Conservation (phyloP, 2,113 vertebrate species). For the Chaetodon trifascialis region DNA sequence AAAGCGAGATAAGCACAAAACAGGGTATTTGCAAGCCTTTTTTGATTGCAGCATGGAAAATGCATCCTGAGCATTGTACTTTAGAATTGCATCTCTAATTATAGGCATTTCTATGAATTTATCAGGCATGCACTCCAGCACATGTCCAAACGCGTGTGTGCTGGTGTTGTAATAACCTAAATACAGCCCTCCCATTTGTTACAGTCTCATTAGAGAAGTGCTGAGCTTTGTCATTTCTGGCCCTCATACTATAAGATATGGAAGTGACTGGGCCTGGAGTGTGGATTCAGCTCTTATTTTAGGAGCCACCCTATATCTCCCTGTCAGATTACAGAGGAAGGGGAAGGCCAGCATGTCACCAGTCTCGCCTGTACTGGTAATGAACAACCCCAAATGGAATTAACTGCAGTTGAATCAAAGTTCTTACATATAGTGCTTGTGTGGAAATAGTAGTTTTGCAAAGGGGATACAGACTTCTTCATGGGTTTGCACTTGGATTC, state of each 20-base stretch:
- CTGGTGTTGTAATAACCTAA: constrained; percentile 59
- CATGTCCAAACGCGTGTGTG: constrained; percentile 42
- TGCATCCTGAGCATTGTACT: not conserved
- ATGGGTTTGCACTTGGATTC: constrained; percentile 23
- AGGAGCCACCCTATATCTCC: constrained; percentile 69
- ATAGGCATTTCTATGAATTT: constrained; percentile 37
- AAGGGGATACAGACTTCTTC: constrained; percentile 25
- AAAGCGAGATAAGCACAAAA: constrained; percentile 2
- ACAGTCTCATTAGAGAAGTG: constrained; percentile 74
- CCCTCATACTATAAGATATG: constrained; percentile 72
- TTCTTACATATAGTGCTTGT: constrained; percentile 6
- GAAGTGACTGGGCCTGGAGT: constrained; percentile 68
- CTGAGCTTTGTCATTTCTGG: constrained; percentile 75
- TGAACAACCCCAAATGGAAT: constrained; percentile 41
- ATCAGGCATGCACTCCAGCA: constrained; percentile 42
- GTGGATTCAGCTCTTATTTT: constrained; percentile 81
- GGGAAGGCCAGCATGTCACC: constrained; percentile 44
- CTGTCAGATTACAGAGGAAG: constrained; percentile 66
- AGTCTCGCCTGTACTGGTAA: constrained; percentile 42
- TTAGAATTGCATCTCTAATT: constrained; percentile 27
- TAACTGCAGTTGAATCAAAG: constrained; percentile 1
- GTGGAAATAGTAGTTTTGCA: constrained; percentile 24
- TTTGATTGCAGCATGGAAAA: constrained; percentile 6
- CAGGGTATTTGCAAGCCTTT: not conserved
- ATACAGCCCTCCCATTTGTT: constrained; percentile 72